phyloP scores from a whole-genome alignment of 2,797 vertebrate genomes.

The Sandelia bainsii region DNA sequence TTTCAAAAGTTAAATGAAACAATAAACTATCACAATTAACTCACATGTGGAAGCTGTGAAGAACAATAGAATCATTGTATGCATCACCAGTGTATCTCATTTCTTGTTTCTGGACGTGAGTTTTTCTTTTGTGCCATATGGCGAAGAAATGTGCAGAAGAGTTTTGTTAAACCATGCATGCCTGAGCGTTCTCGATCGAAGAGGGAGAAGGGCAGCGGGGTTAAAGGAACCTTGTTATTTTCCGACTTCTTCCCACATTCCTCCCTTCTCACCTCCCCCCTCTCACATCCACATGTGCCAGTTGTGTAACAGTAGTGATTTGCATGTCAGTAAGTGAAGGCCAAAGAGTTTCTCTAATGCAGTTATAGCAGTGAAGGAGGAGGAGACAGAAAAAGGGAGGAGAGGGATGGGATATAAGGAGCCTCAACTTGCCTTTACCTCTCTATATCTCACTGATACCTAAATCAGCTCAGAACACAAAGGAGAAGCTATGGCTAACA shows the following conservation, averaged over 20 bases:
- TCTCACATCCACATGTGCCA: slow-evolving; percentile 44
- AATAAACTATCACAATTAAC: neutral
- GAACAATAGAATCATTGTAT: slow-evolving; percentile 12
- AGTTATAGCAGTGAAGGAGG: slow-evolving; percentile 20
- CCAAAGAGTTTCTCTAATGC: slow-evolving; percentile 54
- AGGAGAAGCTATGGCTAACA: slow-evolving; percentile 71
- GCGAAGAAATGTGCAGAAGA: slow-evolving; percentile 16
- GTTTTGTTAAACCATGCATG: slow-evolving; percentile 46
- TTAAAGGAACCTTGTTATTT: slow-evolving; percentile 45
- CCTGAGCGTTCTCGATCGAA: slow-evolving; percentile 24
- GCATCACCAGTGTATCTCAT: neutral
- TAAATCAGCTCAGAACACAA: slow-evolving; percentile 8
- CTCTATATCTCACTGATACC: slow-evolving; percentile 14
- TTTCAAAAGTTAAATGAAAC: slow-evolving; percentile 7
- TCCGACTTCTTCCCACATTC: neutral
- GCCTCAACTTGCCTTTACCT: neutral
- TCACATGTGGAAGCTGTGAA: neutral
- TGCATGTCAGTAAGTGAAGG: slow-evolving; percentile 41
- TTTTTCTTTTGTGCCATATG: neutral
- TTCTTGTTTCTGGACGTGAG: neutral
- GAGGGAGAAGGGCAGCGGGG: neutral
- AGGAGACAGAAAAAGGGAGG: slow-evolving; percentile 20
- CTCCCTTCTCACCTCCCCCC: neutral
- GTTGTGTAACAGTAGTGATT: slow-evolving; percentile 74
- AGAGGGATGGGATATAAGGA: slow-evolving; percentile 70